These are phyloP conservation scores for Temnothorax nylanderi DNA, from an alignment of 1,140 invertebrate species.

Conservation along the genomic window DNA sequence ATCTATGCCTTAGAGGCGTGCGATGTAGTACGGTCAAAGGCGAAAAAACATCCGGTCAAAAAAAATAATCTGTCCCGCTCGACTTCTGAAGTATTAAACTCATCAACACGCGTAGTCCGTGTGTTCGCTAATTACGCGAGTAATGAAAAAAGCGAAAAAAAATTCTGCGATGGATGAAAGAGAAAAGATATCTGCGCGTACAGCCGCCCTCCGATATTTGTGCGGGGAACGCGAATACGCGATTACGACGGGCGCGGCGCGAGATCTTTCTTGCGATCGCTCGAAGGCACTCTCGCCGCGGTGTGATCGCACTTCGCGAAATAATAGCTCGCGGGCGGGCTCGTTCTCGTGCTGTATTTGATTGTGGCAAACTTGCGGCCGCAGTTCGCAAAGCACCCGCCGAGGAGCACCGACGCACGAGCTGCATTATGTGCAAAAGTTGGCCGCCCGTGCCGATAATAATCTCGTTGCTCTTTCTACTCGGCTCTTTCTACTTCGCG, in stretches of 20 bases:
- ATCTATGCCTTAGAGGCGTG: conserved; percentile 53
- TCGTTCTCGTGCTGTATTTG: conserved; percentile 55
- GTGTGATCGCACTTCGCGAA: conserved; percentile 44
- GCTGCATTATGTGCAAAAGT: conserved; percentile 50
- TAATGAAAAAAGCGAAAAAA: conserved; percentile 25
- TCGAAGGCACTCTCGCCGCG: conserved; percentile 13
- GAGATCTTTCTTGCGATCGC: conserved; percentile 44
- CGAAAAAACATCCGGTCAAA: not conserved
- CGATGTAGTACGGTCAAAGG: not conserved
- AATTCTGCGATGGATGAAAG: conserved; percentile 5
- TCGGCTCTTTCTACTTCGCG: conserved; percentile 51
- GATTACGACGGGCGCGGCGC: conserved; percentile 16
- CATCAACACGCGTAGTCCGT: not conserved
- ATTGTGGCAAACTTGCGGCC: conserved; percentile 52
- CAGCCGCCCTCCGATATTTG: conserved; percentile 22
- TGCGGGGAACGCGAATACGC: conserved; percentile 34
- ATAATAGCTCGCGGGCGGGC: conserved; percentile 49
- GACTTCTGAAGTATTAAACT: conserved; percentile 6
- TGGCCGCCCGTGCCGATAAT: conserved; percentile 58
- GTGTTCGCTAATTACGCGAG: not conserved
- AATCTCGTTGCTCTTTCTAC: conserved; percentile 57
- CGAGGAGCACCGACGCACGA: conserved; percentile 54
- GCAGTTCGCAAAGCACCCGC: conserved; percentile 49
- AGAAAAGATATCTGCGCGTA: not conserved
- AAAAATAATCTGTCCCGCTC: not conserved